Percentiles rank a stretch among this genome's conserved stretches.
These are phyloP conservation scores for Propithecus coquereli DNA, from an alignment of 2,113 vertebrate species.

Conservation along the genomic window DNA sequence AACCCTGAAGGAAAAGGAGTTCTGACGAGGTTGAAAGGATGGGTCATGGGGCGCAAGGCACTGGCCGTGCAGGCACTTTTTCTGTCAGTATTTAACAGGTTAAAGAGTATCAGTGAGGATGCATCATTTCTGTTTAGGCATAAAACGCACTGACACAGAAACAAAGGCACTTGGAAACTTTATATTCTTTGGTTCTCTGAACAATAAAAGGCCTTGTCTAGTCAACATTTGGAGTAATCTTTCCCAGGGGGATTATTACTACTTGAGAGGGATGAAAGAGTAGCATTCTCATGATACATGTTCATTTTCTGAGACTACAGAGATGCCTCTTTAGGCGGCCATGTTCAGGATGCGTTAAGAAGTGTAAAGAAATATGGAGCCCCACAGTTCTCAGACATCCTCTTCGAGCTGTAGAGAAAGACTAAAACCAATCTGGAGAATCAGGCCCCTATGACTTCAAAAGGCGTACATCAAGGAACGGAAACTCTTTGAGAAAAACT, in stretches of 20 bases:
- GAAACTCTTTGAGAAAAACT: not conserved
- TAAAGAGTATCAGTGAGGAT: slow-evolving; percentile 53
- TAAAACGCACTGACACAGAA: slow-evolving; percentile 52
- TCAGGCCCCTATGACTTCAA: not conserved
- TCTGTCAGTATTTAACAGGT: not conserved
- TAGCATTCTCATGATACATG: not conserved
- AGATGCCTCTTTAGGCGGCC: not conserved
- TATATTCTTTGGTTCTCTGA: slow-evolving; percentile 30
- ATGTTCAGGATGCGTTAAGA: not conserved
- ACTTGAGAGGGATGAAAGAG: slow-evolving; percentile 1
- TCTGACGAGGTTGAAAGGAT: slow-evolving; percentile 9
- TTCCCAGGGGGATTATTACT: slow-evolving; percentile 25
- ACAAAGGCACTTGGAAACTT: slow-evolving; percentile 61
- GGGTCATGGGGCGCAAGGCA: not conserved
- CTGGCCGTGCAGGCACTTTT: not conserved
- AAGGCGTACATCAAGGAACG: not conserved
- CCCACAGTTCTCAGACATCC: not conserved
- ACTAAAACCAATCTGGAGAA: not conserved
- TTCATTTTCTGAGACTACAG: slow-evolving; percentile 37
- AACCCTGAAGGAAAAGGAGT: not conserved
- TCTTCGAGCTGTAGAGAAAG: not conserved
- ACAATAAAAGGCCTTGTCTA: slow-evolving; percentile 55
- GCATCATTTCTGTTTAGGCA: slow-evolving; percentile 47
- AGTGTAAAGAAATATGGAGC: not conserved
- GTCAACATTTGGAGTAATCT: slow-evolving; percentile 42